These are phyloP conservation scores for Dendrocincla fuliginosa DNA, from an alignment of 2,797 vertebrate genomes.

Conservation along the genomic window DNA sequence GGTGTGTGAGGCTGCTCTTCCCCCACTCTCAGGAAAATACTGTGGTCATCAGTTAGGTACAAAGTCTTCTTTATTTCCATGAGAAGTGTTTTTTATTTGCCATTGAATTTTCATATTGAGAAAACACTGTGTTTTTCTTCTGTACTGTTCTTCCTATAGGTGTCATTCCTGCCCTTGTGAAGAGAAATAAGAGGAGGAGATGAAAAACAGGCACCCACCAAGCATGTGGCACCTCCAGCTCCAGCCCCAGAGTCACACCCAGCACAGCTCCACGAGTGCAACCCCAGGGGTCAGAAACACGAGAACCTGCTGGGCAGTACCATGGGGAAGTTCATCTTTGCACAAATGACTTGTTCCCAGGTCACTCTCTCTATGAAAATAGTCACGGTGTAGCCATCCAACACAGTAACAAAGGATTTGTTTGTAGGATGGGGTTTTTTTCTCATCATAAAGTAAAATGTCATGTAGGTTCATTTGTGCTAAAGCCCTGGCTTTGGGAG, in stretches of 20 bases:
- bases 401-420: not conserved
- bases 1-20: not conserved
- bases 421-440: not conserved
- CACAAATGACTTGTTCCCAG: not conserved
- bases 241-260: not conserved
- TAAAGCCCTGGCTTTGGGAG: not conserved
- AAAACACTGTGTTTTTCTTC: not conserved
- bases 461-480: not conserved
- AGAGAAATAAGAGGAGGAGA: not conserved
- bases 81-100: not conserved
- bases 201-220: fast-evolving
- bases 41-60: not conserved
- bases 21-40: not conserved
- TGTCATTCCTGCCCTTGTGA: not conserved
- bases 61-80: not conserved
- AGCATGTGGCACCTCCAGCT: not conserved
- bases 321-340: not conserved
- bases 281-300: not conserved
- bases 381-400: fast-evolving
- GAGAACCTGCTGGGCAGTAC: not conserved
- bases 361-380: not conserved
- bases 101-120: not conserved
- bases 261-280: not conserved
- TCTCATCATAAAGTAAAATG: not conserved
- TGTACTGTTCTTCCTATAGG: not conserved